Evolutionary conservation across 2,113 vertebrate species (phyloP).

Genomic region (Crotalus tigris): DNA sequence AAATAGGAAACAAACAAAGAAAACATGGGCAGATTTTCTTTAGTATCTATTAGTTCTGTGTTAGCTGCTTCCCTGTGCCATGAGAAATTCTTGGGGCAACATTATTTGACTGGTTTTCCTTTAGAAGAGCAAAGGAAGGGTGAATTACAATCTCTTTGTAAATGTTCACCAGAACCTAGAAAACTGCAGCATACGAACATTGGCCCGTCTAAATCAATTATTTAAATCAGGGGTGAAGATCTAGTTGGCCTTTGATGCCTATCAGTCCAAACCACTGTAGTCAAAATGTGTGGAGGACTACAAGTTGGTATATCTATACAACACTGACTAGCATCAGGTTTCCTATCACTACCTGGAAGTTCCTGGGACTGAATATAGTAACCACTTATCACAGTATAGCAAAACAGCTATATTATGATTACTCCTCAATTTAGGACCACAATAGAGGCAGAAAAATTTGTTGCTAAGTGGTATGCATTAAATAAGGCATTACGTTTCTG

Average conservation of each 20-base stretch:
- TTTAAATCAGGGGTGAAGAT: background rate
- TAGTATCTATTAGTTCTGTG: background rate
- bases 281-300: background rate
- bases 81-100: background rate
- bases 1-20: constrained; percentile 30
- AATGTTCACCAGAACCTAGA: background rate
- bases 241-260: background rate
- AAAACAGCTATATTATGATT: background rate
- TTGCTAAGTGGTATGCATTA: background rate
- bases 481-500: background rate
- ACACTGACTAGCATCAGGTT: background rate
- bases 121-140: background rate
- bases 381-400: background rate
- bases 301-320: background rate
- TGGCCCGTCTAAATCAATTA: background rate
- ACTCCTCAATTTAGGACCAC: background rate
- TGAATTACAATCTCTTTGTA: background rate
- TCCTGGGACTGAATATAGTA: background rate
- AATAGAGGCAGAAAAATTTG: background rate
- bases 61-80: background rate
- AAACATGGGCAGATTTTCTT: constrained; percentile 30
- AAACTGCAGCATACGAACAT: background rate
- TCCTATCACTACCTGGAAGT: background rate
- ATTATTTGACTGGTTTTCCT: background rate
- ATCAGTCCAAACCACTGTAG: background rate